Evolutionary conservation across 2,888 invertebrate species (phyloP).

Genomic region (Deilephila elpenor): DNA sequence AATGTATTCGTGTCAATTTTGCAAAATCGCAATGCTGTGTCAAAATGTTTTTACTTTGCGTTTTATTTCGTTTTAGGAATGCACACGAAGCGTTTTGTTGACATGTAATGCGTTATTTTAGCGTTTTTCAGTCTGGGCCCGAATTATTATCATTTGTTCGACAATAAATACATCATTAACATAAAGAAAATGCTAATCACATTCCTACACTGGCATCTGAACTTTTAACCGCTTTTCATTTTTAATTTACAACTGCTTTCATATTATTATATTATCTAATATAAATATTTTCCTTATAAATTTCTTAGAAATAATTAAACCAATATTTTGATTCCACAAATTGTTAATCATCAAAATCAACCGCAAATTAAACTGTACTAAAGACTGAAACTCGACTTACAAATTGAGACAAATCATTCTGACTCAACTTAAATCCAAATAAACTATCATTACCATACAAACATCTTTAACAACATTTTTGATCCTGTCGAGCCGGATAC

Average conservation of each 20-base stretch:
- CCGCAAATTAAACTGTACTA: too few species aligned
- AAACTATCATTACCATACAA: too few species aligned
- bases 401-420: too few species aligned
- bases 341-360: too few species aligned
- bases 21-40: constrained; percentile 4
- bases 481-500: neutral
- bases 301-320: neutral
- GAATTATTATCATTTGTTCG: constrained; percentile 17
- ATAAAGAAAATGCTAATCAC: constrained; percentile 17
- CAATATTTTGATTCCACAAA: too few species aligned
- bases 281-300: neutral
- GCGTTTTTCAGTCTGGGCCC: constrained; percentile 20
- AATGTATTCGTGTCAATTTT: neutral
- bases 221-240: constrained; percentile 19
- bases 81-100: constrained; percentile 18
- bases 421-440: too few species aligned
- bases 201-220: neutral
- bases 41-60: neutral
- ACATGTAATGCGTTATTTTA: constrained; percentile 1
- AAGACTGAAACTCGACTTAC: too few species aligned
- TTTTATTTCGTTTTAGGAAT: neutral
- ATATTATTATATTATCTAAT: neutral
- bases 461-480: neutral
- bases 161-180: constrained; percentile 19
- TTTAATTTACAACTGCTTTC: neutral